These are phyloP conservation scores for Drosophila arizonae DNA, from an alignment of 1,140 invertebrate species.

Conservation along the genomic window DNA sequence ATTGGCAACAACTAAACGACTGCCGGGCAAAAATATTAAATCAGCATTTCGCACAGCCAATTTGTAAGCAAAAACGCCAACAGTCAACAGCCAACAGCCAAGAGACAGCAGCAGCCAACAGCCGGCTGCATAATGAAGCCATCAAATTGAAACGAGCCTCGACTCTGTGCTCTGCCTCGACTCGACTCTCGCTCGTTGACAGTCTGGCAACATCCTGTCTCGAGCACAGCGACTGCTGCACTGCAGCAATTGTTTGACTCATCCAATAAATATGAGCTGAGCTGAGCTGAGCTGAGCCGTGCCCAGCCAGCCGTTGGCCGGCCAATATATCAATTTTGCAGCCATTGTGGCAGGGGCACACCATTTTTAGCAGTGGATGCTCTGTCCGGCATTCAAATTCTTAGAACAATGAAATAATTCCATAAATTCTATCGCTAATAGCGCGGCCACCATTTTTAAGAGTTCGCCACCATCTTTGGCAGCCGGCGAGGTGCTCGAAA, in stretches of 20 bases:
- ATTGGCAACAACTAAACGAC: conserved; percentile 50
- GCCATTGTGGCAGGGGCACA: conserved; percentile 52
- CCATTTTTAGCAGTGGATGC: conserved; percentile 50
- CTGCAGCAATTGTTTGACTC: conserved; percentile 48
- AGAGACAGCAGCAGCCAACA: conserved; percentile 4
- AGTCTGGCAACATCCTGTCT: conserved; percentile 24
- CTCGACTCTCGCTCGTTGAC: not conserved
- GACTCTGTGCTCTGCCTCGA: conserved; percentile 1
- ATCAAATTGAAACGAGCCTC: conserved; percentile 52
- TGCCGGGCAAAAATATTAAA: conserved; percentile 70
- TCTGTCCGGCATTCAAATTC: conserved; percentile 68
- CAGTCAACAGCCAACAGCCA: conserved; percentile 42
- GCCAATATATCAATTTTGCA: conserved; percentile 65
- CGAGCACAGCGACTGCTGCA: not conserved
- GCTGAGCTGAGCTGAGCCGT: conserved; percentile 8
- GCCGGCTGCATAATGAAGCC: conserved; percentile 73
- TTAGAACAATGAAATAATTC: conserved; percentile 82
- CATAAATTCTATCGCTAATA: conserved; percentile 79
- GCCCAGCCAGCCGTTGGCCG: not conserved
- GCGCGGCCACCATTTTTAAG: conserved; percentile 67
- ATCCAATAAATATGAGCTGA: conserved; percentile 66
- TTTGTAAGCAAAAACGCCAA: conserved; percentile 73
- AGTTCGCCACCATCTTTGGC: conserved; percentile 64
- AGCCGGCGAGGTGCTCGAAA: conserved; percentile 41
- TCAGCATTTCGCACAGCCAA: conserved; percentile 70